A percentile compares a stretch with the other conserved stretches of the same genome.
These are phyloP conservation scores for Oncorhynchus kisutch DNA, from an alignment of 2,113 vertebrate genomes.

Conservation along the genomic window DNA sequence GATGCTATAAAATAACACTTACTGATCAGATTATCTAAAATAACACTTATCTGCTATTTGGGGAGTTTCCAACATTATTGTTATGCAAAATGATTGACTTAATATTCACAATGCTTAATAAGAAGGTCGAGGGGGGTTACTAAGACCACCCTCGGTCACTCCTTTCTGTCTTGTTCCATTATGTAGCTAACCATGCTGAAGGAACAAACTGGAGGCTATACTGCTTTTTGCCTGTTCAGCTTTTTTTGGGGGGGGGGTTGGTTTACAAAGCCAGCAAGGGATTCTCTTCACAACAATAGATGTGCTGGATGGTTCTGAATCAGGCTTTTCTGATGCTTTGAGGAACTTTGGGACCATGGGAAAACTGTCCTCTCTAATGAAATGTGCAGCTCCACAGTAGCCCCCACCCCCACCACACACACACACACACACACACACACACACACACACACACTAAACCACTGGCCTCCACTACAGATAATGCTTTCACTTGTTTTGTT, in stretches of 20 bases:
- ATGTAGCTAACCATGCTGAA: constrained; percentile 64
- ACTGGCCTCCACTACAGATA: neutral
- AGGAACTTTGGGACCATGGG: constrained; percentile 38
- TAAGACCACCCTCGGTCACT: constrained; percentile 7
- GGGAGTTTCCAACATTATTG: too few relatives aligned
- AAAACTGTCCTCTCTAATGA: constrained; percentile 2
- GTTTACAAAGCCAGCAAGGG: constrained; percentile 65
- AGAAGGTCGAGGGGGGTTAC: neutral
- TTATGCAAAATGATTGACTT: too few relatives aligned
- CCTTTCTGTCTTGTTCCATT: constrained; percentile 40
- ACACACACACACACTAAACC: too few relatives aligned
- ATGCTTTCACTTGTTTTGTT: neutral
- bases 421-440: too few relatives aligned
- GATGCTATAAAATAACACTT: too few relatives aligned
- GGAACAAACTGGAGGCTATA: constrained; percentile 54
- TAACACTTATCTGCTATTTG: too few relatives aligned
- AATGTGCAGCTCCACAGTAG: too few relatives aligned
- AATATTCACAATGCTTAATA: too few relatives aligned
- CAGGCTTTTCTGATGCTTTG: constrained; percentile 50
- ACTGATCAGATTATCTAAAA: too few relatives aligned
- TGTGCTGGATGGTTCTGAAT: constrained; percentile 48
- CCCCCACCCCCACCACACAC: too few relatives aligned
- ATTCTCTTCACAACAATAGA: constrained; percentile 57
- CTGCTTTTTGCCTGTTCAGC: constrained; percentile 71
- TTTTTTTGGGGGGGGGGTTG: constrained; percentile 48